A percentile compares a stretch with the other conserved stretches of the same genome.
Conservation (phyloP, 2,797 vertebrate genomes). For the Sphaeramia orbicularis region DNA sequence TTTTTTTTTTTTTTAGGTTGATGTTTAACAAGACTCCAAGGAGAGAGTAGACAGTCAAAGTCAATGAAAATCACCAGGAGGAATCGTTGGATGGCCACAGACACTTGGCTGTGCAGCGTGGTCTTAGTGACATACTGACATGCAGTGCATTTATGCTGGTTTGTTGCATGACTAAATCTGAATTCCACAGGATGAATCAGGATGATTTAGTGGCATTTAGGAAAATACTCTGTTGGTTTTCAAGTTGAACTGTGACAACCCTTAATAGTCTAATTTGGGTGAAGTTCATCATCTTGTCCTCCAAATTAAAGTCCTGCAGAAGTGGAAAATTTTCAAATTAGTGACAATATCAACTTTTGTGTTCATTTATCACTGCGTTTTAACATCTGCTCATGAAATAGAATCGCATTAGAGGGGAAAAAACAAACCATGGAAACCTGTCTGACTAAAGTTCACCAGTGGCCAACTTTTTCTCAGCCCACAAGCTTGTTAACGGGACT, state of each 20-base stretch:
- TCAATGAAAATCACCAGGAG: conserved; percentile 36
- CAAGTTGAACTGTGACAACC: background rate
- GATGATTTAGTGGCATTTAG: background rate
- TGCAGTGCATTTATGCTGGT: background rate
- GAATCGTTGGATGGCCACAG: conserved; percentile 7
- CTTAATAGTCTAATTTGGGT: background rate
- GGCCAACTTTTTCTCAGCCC: conserved; percentile 54
- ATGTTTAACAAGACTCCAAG: conserved; percentile 68
- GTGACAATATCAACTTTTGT: conserved; percentile 11
- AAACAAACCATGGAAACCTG: conserved; percentile 54
- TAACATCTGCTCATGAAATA: conserved; percentile 53
- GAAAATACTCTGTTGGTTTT: too few relatives aligned
- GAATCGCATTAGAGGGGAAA: conserved; percentile 34
- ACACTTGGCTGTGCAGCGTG: background rate
- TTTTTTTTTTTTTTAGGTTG: conserved; percentile 32
- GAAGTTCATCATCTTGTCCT: background rate
- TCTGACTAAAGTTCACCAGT: conserved; percentile 55
- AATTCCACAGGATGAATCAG: background rate
- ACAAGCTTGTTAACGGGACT: conserved; percentile 52
- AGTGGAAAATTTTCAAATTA: conserved; percentile 8
- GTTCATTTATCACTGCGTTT: conserved; percentile 39
- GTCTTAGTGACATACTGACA: conserved; percentile 10
- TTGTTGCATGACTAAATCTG: background rate
- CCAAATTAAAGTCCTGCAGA: background rate
- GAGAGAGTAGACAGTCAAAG: conserved; percentile 44